Evolutionary conservation across 2,888 invertebrate species (phyloP).

Genomic region (Cordylochernes scorpioides): DNA sequence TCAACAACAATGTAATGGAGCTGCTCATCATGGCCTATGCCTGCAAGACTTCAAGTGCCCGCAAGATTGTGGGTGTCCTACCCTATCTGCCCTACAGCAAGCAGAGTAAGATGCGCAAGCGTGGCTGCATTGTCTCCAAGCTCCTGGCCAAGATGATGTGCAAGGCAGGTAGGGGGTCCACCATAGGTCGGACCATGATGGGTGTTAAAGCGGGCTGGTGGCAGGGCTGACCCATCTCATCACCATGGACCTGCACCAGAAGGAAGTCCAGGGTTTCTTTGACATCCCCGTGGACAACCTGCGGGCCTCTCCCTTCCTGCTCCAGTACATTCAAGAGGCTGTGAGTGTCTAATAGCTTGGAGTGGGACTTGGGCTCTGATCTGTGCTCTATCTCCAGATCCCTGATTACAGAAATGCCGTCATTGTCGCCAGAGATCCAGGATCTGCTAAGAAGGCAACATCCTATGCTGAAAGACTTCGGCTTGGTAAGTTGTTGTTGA

Average conservation of each 20-base stretch:
- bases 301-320: constrained; percentile 79
- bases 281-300: constrained; percentile 95
- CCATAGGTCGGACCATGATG: too few relatives aligned
- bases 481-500: constrained; percentile 31
- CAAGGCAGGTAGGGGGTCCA: constrained; percentile 38
- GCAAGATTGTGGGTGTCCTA: constrained; percentile 86
- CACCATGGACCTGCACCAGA: constrained; percentile 95
- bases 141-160: constrained; percentile 89
- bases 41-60: constrained; percentile 88
- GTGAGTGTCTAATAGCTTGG: constrained; percentile 16
- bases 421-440: constrained; percentile 90
- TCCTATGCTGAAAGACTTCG: constrained; percentile 88
- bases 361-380: too few relatives aligned
- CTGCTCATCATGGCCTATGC: constrained; percentile 94
- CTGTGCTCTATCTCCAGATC: constrained; percentile 50
- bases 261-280: constrained; percentile 99
- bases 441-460: constrained; percentile 93
- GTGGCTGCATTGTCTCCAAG: constrained; percentile 91
- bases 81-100: constrained; percentile 95
- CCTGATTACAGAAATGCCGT: constrained; percentile 95
- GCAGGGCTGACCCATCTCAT: constrained; percentile 66
- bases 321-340: constrained; percentile 89
- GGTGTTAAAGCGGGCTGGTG: too few relatives aligned
- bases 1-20: constrained; percentile 98
- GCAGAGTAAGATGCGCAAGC: constrained; percentile 87